Base-by-base conservation (phyloP, 2,113 vertebrate genomes). In the Pluvianellus socialis region DNA sequence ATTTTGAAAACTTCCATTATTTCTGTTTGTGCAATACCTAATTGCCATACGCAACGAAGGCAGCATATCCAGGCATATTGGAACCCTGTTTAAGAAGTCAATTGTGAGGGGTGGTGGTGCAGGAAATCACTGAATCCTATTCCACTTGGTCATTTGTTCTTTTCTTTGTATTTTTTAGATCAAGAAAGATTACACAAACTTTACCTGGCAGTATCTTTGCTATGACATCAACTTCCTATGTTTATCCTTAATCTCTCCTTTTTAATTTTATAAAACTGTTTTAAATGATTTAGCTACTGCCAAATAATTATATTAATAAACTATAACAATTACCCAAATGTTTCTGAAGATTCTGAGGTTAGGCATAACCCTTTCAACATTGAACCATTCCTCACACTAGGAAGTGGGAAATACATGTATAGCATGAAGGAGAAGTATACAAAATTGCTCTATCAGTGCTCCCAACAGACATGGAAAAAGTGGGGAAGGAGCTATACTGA, bases 51-150 rank as follows among this genome's bases (percentile, higher is more conserved):
- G 50, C 23, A n/a, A 30, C 14, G n/a, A 50, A 30, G 71, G 71
- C 63, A n/a, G 38, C 28, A 50, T 13, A 90, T 30, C 28, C 42
- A 55, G 58, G 9, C 40, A 70, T 28, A 65, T 1, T 62, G 55
- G n/a, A 73, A 47, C 38, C 42, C 66, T 77, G 5, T 44, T 61
- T 30, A 63, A 55, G 53, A 22, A 4, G 4, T 40, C 8, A 45
- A 0, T 0, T 19, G 49, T 15, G 17, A 6, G 35, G 2, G 7
- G 10, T 3, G 15, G 15, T 5, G 18, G 22, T 40, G 26, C 32
- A 45, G 16, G 13, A 35, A 68, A 92, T 53, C 42, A 91, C 22
- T 47, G 33, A 53, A 38, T 63, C 61, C 53, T 49, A 77, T 8
- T 35, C n/a, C 32, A 70, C 38, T 80, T 16, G 23, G 49, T 24